Evolutionary conservation across 2,797 vertebrate genomes (phyloP).

Genomic region (Alfaro cultratus): DNA sequence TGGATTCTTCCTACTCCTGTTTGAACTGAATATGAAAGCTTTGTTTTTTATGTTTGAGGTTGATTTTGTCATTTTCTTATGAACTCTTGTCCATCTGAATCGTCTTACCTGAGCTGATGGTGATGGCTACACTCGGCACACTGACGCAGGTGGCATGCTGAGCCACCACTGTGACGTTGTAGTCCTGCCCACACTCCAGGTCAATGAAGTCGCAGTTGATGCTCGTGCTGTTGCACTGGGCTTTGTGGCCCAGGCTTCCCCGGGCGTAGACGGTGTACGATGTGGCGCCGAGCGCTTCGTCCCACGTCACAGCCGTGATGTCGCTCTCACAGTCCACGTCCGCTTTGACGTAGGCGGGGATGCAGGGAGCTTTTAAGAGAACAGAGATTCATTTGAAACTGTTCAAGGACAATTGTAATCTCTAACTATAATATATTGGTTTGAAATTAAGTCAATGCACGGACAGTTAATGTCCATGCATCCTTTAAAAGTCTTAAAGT

Average conservation of each 20-base stretch:
- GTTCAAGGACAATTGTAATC: not conserved
- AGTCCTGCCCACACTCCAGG: slow-evolving; percentile 80
- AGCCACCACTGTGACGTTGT: slow-evolving; percentile 74
- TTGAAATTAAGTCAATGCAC: not conserved
- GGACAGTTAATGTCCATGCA: too few species aligned
- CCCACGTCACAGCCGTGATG: slow-evolving; percentile 75
- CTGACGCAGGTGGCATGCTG: slow-evolving; percentile 62
- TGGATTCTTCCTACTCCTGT: too few species aligned
- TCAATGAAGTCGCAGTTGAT: slow-evolving; percentile 64
- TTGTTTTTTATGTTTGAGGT: not conserved
- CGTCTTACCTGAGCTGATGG: slow-evolving; percentile 66
- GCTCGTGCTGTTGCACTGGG: slow-evolving; percentile 51
- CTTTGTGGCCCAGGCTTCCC: slow-evolving; percentile 51
- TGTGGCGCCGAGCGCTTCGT: slow-evolving; percentile 61
- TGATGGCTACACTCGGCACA: slow-evolving; percentile 55
- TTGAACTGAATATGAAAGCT: too few species aligned
- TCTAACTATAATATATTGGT: too few species aligned
- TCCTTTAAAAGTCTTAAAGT: too few species aligned
- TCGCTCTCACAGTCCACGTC: slow-evolving; percentile 61
- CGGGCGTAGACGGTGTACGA: slow-evolving; percentile 67
- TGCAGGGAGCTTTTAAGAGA: slow-evolving; percentile 75
- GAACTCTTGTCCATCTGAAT: not conserved
- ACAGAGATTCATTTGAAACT: not conserved
- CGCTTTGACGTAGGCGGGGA: slow-evolving; percentile 62
- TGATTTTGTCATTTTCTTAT: not conserved